Percentiles rank a stretch among this genome's conserved stretches.
Evolutionary conservation across 2,113 vertebrate species (phyloP).

Genomic region (Galbula dea): DNA sequence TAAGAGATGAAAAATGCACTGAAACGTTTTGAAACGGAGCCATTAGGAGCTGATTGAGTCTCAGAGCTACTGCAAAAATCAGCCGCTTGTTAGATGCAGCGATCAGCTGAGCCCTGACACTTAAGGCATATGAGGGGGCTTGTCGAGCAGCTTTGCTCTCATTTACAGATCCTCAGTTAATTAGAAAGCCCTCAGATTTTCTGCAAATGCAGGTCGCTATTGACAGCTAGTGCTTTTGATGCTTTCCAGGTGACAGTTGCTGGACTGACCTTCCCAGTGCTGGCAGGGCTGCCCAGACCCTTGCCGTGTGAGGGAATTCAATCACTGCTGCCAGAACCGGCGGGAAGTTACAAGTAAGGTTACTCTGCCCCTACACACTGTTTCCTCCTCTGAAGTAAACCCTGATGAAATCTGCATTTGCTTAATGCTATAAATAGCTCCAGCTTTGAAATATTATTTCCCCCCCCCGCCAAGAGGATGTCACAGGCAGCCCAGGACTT

Average conservation of each 20-base stretch:
- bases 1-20: slow-evolving; percentile 60
- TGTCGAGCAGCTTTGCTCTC: slow-evolving; percentile 68
- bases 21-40: slow-evolving; percentile 57
- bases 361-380: slow-evolving; percentile 37
- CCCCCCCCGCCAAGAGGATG: background rate
- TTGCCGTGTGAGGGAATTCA: slow-evolving; percentile 57
- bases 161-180: slow-evolving; percentile 80
- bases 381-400: slow-evolving; percentile 49
- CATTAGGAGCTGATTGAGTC: slow-evolving; percentile 71
- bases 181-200: slow-evolving; percentile 80
- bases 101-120: slow-evolving; percentile 77
- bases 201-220: slow-evolving; percentile 74
- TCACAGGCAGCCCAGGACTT: background rate
- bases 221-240: slow-evolving; percentile 74
- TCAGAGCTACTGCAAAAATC: slow-evolving; percentile 69
- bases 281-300: slow-evolving; percentile 67
- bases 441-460: background rate
- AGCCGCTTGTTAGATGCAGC: slow-evolving; percentile 75
- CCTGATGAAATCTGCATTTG: slow-evolving; percentile 50
- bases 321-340: slow-evolving; percentile 36
- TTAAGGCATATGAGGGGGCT: slow-evolving; percentile 64
- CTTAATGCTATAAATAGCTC: slow-evolving; percentile 60
- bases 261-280: slow-evolving; percentile 61
- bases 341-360: slow-evolving; percentile 73
- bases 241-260: slow-evolving; percentile 70